phyloP scores from a whole-genome alignment of 2,797 vertebrate species.

The Tamandua tetradactyla region DNA sequence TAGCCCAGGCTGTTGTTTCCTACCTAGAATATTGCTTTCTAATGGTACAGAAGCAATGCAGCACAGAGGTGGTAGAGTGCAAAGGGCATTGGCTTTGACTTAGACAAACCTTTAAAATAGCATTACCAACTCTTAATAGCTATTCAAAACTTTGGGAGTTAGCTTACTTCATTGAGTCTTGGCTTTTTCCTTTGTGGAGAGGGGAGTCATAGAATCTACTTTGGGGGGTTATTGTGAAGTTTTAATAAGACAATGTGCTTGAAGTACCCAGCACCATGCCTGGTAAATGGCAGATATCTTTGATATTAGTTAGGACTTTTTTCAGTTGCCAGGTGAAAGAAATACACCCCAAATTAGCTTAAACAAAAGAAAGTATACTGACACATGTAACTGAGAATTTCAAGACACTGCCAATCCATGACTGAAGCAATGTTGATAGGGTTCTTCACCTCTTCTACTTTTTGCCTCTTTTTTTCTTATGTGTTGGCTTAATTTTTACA shows the following conservation, averaged over 20 bases:
- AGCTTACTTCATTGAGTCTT: not conserved
- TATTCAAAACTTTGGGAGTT: not conserved
- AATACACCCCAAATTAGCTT: not conserved
- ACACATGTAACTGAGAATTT: not conserved
- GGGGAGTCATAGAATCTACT: not conserved
- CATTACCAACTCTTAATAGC: not conserved
- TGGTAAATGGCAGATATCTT: not conserved
- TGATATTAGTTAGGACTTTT: not conserved
- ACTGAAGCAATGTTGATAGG: not conserved
- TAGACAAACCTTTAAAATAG: not conserved
- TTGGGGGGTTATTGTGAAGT: not conserved
- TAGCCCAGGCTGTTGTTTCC: constrained; percentile 12
- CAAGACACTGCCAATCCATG: not conserved
- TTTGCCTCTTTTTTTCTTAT: not conserved
- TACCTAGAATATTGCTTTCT: not conserved
- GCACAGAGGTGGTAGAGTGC: not conserved
- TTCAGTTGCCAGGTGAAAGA: not conserved
- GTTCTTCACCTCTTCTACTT: not conserved
- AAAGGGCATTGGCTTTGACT: not conserved
- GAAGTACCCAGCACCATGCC: not conserved
- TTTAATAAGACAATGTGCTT: not conserved
- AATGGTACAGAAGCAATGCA: not conserved
- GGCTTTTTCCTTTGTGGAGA: constrained; percentile 6
- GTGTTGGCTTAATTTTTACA: not conserved
- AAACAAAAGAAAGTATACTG: not conserved